phyloP scores from a whole-genome alignment of 2,113 vertebrate species.

The Rynchops niger region DNA sequence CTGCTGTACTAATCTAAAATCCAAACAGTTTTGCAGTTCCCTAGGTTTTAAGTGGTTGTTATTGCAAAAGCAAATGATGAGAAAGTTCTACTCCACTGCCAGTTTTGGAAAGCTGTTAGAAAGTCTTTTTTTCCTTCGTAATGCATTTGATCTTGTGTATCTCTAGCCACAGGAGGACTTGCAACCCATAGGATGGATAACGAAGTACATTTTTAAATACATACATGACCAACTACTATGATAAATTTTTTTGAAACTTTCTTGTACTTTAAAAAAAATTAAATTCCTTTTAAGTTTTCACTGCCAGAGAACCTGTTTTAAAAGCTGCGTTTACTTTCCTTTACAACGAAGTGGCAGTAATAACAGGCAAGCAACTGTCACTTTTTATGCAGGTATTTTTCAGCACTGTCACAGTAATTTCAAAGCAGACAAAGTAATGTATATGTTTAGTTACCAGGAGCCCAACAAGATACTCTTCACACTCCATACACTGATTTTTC shows the following conservation, averaged over 20 bases:
- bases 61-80: not conserved
- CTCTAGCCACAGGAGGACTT: not conserved
- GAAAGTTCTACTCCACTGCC: not conserved
- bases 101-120: not conserved
- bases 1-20: not conserved
- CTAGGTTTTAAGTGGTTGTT: not conserved
- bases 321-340: not conserved
- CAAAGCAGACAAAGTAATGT: not conserved
- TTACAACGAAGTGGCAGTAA: not conserved
- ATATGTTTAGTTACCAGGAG: not conserved
- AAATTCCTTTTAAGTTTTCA: not conserved
- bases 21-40: not conserved
- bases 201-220: not conserved
- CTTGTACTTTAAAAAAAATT: not conserved
- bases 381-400: not conserved
- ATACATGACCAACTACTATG: not conserved
- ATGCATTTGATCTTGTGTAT: not conserved
- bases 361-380: not conserved
- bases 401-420: not conserved
- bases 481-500: not conserved
- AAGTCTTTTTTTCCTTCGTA: not conserved
- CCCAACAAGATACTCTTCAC: not conserved
- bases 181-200: not conserved
- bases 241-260: not conserved
- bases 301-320: not conserved